Conservation (phyloP, 2,888 invertebrate genomes). For the Pecten maximus region DNA sequence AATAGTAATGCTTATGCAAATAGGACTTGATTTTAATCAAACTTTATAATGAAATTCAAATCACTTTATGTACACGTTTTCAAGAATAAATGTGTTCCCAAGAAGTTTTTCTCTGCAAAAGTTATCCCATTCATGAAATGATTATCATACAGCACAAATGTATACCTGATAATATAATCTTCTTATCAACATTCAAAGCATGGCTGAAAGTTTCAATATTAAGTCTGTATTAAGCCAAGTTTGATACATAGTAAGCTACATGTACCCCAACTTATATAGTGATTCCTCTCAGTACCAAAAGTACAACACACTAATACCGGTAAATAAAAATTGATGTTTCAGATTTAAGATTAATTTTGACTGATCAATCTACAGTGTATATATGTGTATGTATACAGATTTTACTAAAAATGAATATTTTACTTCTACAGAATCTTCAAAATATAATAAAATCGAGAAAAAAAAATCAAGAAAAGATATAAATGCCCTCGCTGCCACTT, state of each 20-base stretch:
- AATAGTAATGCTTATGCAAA: background rate
- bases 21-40: slow-evolving; percentile 13
- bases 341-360: background rate
- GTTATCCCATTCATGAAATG: background rate
- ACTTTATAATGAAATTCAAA: slow-evolving; percentile 13
- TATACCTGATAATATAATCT: background rate
- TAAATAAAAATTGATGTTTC: too few species aligned
- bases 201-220: background rate
- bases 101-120: background rate
- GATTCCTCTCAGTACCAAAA: background rate
- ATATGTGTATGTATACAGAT: too few species aligned
- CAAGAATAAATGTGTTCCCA: background rate
- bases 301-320: background rate
- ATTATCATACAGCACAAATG: background rate
- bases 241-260: background rate
- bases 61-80: background rate
- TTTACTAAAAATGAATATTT: too few species aligned
- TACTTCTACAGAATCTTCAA: too few species aligned
- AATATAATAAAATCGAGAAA: too few species aligned
- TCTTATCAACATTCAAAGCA: slow-evolving; percentile 20
- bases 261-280: background rate
- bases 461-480: too few species aligned
- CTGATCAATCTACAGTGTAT: too few species aligned
- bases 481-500: too few species aligned
- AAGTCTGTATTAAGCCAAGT: background rate